Evolutionary conservation across 2,888 invertebrate genomes (phyloP), one percentile per base, ranked within the genome.

Genomic region (Dichetophora obliterata): DNA sequence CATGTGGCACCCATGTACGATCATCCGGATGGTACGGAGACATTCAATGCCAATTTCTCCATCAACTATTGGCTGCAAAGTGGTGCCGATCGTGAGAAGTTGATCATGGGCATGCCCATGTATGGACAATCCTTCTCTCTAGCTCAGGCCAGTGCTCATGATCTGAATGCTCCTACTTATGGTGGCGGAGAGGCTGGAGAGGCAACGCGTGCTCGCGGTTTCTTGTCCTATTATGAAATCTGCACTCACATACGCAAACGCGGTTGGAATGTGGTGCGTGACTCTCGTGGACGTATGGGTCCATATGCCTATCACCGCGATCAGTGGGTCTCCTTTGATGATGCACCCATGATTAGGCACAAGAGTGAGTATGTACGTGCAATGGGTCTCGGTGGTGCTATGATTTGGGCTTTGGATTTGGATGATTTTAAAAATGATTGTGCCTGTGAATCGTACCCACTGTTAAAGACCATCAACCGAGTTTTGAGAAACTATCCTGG

Each of bases 241-340:
- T 97, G 97, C 84, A 92, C 94, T 70, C 93, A 95, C 81, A 92
- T 96, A 24, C 91, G 93, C 80, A 91, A 92, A 1, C 92, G 92
- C 77, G 94, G 94, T 1, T 96, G 96, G 95, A 92, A 92, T 52
- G 93, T 95, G 8, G 92, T 94, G 0, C 92, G 95, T 75, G 96
- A 97, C 85, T 91, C 93, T 0, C 92, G 94, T 73, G 94, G 95
- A 65, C 91, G 95, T 27, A 96, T 97, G 90, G 97, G 97, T 0
- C 97, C 97, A 0, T 97, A 96, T 85, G 96, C 97, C 0, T 94
- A 93, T 81, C 90, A 81, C 0, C 91, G 77, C 91, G 95, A 96
- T 86, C 97, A 98, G 84, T 98, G 97, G 97, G 97, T 97, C 6
- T 95, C 96, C 8, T 98, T 96, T 84, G 98, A 98, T 85, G 97